These are phyloP conservation scores for Catharus fuscescens DNA, from an alignment of 2,113 vertebrate genomes.

Conservation along the genomic window DNA sequence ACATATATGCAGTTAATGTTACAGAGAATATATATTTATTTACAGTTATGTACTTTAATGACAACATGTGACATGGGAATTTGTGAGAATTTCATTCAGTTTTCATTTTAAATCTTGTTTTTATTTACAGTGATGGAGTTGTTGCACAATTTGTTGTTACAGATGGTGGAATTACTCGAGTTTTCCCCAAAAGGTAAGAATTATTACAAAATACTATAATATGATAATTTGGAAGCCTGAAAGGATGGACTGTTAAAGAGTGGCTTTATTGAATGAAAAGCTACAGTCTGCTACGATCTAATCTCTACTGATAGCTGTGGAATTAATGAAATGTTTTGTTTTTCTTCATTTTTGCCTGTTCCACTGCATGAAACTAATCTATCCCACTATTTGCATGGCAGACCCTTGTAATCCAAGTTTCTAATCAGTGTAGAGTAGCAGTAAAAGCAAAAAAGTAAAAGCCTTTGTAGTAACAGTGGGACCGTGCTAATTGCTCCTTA, in stretches of 20 bases:
- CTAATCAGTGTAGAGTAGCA: background rate
- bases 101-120: conserved; percentile 17
- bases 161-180: conserved; percentile 95
- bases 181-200: conserved; percentile 92
- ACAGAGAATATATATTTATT: background rate
- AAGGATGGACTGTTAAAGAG: background rate
- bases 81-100: background rate
- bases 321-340: background rate
- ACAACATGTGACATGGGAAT: background rate
- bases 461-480: background rate
- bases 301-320: background rate
- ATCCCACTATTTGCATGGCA: background rate
- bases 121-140: conserved; percentile 83
- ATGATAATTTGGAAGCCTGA: background rate
- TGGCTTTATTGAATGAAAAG: background rate
- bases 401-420: background rate
- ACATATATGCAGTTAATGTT: background rate
- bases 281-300: background rate
- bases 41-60: background rate
- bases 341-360: background rate
- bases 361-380: background rate
- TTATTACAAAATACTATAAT: background rate
- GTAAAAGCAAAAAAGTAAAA: background rate
- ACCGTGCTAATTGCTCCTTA: background rate
- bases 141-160: conserved; percentile 93